Percentiles rank a stretch among this genome's conserved stretches.
phyloP scores from a whole-genome alignment of 2,113 vertebrate genomes.

The Malaclemys terrapin region DNA sequence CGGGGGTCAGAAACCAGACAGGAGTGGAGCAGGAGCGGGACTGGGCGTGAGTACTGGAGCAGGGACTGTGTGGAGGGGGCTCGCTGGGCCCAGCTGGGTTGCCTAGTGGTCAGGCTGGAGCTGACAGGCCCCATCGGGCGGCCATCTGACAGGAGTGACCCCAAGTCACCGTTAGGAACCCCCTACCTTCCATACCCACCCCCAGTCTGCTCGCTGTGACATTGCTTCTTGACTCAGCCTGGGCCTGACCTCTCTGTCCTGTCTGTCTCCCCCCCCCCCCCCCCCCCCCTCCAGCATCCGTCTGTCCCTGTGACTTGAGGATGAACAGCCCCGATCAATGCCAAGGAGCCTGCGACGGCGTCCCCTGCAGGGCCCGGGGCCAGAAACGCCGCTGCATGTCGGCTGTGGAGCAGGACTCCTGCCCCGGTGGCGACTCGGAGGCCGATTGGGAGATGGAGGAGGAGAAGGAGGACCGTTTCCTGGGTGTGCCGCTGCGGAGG shows the following conservation, averaged over 20 bases:
- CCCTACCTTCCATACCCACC: background rate
- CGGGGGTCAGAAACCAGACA: background rate
- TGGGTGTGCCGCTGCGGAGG: conserved; percentile 25
- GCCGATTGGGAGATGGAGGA: conserved; percentile 9
- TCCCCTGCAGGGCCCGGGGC: background rate
- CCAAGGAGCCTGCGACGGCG: background rate
- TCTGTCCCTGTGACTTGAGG: background rate
- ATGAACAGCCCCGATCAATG: conserved; percentile 40
- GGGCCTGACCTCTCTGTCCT: background rate
- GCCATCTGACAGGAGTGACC: background rate
- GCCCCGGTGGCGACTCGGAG: background rate
- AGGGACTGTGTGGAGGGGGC: background rate
- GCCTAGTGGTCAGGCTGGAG: background rate
- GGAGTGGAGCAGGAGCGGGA: background rate
- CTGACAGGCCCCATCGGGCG: background rate
- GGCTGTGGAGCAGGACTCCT: background rate
- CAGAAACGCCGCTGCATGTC: conserved; percentile 48
- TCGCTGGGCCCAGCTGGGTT: background rate
- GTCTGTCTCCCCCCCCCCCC: background rate
- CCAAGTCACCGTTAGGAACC: background rate
- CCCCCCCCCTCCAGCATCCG: background rate
- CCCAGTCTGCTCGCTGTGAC: background rate
- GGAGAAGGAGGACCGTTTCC: background rate
- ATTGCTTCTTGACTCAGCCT: background rate
- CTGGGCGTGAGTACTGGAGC: background rate